Conservation (phyloP, 2,797 vertebrate genomes). For the Myripristis jacobus region DNA sequence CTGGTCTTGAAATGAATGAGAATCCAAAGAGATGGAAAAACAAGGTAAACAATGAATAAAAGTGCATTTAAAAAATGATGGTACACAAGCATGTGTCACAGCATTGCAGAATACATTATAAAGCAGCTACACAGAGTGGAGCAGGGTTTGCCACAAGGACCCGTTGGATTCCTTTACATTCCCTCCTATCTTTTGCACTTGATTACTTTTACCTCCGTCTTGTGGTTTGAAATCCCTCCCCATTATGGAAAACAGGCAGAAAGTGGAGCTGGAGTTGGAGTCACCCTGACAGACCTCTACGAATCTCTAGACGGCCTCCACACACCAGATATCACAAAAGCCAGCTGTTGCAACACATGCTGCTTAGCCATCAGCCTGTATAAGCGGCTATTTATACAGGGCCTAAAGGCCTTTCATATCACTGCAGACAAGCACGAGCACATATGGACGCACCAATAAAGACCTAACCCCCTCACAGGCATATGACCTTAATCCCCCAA, state of each 20-base stretch:
- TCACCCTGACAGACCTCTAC: constrained; percentile 47
- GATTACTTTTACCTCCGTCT: neutral
- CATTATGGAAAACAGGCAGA: neutral
- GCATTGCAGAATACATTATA: too few relatives aligned
- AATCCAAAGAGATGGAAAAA: too few relatives aligned
- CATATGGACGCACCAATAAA: constrained; percentile 78
- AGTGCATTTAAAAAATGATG: too few relatives aligned
- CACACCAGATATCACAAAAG: constrained; percentile 63
- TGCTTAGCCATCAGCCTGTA: constrained; percentile 71
- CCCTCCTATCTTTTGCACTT: too few relatives aligned
- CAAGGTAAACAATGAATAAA: too few relatives aligned
- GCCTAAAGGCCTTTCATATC: constrained; percentile 79
- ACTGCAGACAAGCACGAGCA: constrained; percentile 74
- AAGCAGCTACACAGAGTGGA: too few relatives aligned
- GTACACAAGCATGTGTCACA: too few relatives aligned
- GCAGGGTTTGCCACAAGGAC: neutral
- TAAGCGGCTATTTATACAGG: constrained; percentile 81
- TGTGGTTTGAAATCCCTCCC: neutral
- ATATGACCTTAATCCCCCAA: constrained; percentile 78
- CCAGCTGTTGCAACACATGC: constrained; percentile 86
- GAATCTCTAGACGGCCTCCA: constrained; percentile 62
- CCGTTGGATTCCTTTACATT: too few relatives aligned
- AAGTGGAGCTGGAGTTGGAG: neutral
- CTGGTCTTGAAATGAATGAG: too few relatives aligned
- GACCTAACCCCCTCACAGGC: constrained; percentile 75